Conservation (phyloP, 1,140 invertebrate genomes). For the Drosophila miranda region DNA sequence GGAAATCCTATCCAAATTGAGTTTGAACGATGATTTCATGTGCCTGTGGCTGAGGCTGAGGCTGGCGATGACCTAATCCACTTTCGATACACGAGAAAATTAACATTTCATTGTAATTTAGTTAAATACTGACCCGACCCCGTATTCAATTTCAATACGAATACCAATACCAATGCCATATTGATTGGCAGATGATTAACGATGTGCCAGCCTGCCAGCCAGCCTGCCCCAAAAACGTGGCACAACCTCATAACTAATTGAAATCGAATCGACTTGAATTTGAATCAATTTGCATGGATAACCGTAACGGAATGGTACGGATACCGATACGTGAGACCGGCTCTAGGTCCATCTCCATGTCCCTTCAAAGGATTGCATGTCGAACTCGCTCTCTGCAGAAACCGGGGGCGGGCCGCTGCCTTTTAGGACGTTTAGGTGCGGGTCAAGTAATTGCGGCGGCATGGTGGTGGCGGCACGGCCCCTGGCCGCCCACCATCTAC, state of each 20-base stretch:
- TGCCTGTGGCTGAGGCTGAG: too few relatives aligned
- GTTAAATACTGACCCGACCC: too few relatives aligned
- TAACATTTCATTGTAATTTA: too few relatives aligned
- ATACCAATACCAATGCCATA: slow-evolving; percentile 23
- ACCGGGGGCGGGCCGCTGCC: background rate
- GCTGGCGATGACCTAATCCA: too few relatives aligned
- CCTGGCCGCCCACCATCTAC: too few relatives aligned
- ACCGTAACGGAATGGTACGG: background rate
- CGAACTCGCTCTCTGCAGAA: too few relatives aligned
- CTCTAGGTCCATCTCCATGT: background rate
- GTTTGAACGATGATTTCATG: too few relatives aligned
- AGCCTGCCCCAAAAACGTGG: slow-evolving; percentile 1
- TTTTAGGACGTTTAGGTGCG: slow-evolving; percentile 10
- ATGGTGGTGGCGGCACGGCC: too few relatives aligned
- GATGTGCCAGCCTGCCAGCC: background rate
- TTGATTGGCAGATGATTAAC: slow-evolving; percentile 46
- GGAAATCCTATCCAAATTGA: background rate
- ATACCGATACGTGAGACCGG: slow-evolving; percentile 1
- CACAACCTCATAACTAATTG: slow-evolving; percentile 39
- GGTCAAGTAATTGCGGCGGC: slow-evolving; percentile 59
- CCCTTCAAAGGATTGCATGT: background rate
- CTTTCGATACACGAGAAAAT: too few relatives aligned
- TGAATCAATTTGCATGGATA: slow-evolving; percentile 25
- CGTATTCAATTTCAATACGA: too few relatives aligned
- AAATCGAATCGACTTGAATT: slow-evolving; percentile 1